Conservation (phyloP, 1,140 invertebrate species). For the Diprion similis region DNA sequence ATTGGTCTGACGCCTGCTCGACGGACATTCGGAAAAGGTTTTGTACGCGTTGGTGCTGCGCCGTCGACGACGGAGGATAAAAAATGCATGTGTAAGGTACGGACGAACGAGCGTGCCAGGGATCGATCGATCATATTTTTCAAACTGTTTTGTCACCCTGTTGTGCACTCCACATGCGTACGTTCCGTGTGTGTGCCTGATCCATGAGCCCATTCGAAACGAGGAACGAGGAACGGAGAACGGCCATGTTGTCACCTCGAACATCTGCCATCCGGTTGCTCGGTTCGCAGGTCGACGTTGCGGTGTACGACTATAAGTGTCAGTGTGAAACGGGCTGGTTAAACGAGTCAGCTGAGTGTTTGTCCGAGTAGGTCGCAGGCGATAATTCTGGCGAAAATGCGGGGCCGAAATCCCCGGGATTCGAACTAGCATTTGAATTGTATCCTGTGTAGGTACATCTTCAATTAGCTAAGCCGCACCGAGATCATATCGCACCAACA, state of each 20-base stretch:
- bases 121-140: conserved; percentile 7
- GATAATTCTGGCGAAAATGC: too few species aligned
- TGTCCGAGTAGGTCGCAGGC: too few species aligned
- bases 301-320: not conserved
- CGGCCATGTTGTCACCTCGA: conserved; percentile 54
- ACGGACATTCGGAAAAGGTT: not conserved
- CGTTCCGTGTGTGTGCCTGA: conserved; percentile 18
- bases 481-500: too few species aligned
- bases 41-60: not conserved
- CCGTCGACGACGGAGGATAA: not conserved
- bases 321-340: not conserved
- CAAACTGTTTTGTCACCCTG: not conserved
- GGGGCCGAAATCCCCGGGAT: too few species aligned
- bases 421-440: too few species aligned
- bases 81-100: not conserved
- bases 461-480: too few species aligned
- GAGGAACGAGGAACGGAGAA: conserved; percentile 11
- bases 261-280: conserved; percentile 44
- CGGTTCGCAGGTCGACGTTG: conserved; percentile 19
- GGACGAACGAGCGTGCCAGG: not conserved
- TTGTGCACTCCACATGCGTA: not conserved
- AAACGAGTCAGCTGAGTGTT: not conserved
- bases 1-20: not conserved
- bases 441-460: too few species aligned
- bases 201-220: conserved; percentile 39